These are phyloP conservation scores for Fistularia commersonii DNA, from an alignment of 2,797 vertebrate genomes.

Conservation along the genomic window DNA sequence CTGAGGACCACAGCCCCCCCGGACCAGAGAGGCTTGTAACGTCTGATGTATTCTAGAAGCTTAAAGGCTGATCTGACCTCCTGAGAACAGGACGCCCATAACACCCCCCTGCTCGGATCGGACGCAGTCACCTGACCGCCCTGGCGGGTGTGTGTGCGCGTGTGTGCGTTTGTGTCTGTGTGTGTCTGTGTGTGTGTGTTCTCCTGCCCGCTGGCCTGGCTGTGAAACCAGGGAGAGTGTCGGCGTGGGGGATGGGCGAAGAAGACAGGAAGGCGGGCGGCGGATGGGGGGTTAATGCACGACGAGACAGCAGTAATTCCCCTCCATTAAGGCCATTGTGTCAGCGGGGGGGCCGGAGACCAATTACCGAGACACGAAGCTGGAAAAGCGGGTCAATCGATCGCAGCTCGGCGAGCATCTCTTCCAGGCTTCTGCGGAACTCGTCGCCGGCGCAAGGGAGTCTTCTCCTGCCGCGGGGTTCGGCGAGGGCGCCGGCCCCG, in stretches of 20 bases:
- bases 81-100: slow-evolving; percentile 14
- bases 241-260: slow-evolving; percentile 24
- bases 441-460: slow-evolving; percentile 23
- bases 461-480: slow-evolving; percentile 7
- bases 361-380: slow-evolving; percentile 65
- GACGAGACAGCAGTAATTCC: slow-evolving; percentile 66
- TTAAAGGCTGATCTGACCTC: slow-evolving; percentile 39
- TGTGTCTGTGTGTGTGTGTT: no score
- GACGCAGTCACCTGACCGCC: slow-evolving; percentile 58
- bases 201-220: background rate
- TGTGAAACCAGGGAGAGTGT: slow-evolving; percentile 30
- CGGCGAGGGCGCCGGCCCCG: slow-evolving; percentile 19
- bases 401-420: slow-evolving; percentile 30
- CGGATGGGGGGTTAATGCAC: slow-evolving; percentile 59
- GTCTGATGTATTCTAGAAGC: no score
- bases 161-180: no score
- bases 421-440: slow-evolving; percentile 32
- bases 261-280: slow-evolving; percentile 16
- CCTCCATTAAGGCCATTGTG: slow-evolving; percentile 76
- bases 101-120: slow-evolving; percentile 43
- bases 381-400: slow-evolving; percentile 66
- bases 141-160: no score
- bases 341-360: slow-evolving; percentile 69
- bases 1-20: slow-evolving; percentile 4
- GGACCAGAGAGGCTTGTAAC: slow-evolving; percentile 6